Percentiles rank a stretch among this genome's conserved stretches.
Evolutionary conservation across 2,113 vertebrate genomes (phyloP).

Genomic region (Ifrita kowaldi): DNA sequence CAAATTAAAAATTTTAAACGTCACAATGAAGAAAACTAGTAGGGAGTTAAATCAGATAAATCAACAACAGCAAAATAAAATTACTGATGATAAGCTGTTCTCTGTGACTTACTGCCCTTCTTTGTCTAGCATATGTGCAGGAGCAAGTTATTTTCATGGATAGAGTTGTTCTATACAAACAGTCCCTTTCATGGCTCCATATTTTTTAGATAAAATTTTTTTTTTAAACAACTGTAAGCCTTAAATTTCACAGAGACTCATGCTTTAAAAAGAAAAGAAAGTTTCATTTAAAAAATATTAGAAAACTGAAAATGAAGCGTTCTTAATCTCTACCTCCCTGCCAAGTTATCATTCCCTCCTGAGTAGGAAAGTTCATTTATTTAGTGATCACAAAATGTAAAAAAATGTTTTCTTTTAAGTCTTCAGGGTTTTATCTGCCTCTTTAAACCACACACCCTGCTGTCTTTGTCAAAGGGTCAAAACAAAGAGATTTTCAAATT

Average conservation of each 20-base stretch:
- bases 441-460: neutral
- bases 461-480: neutral
- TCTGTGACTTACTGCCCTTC: neutral
- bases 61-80: neutral
- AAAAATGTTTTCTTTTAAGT: slow-evolving; percentile 9
- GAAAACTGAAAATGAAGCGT: neutral
- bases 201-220: neutral
- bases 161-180: neutral
- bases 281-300: neutral
- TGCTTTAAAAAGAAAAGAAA: neutral
- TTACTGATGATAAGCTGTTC: neutral
- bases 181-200: neutral
- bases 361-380: slow-evolving; percentile 21
- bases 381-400: neutral
- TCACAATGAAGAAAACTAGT: neutral
- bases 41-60: neutral
- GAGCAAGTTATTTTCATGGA: neutral
- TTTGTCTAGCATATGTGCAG: neutral
- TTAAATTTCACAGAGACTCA: neutral
- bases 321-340: neutral
- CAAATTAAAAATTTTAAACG: neutral
- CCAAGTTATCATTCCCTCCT: slow-evolving; percentile 10
- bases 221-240: neutral
- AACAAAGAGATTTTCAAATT: neutral
- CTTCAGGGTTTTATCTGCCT: neutral